Base-by-base conservation (phyloP, 1,140 invertebrate species). In the Acromyrmex heyeri region DNA sequence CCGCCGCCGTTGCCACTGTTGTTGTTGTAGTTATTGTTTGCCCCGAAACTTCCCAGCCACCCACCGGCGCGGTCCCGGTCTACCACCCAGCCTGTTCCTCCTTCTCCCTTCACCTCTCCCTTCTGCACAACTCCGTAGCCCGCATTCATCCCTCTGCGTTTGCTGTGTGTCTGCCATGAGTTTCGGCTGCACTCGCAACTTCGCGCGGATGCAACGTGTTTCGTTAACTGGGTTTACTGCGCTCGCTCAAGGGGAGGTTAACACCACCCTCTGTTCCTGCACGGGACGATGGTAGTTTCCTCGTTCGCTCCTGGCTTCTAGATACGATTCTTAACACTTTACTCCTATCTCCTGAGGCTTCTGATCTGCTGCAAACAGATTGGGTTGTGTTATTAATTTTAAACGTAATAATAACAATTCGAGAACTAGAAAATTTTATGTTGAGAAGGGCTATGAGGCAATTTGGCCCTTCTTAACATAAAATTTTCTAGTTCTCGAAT, bases 21-120 rank as follows among this genome's bases (percentile, higher is more conserved):
- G 72, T 87, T 87, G 89, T 86, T 86, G 86, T 86, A 86, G 87
- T 79, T 88, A 90, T 89, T 87, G 88, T 90, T 90, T 90, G 91
- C 87, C 64, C 64, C 57, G 65, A 91, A 92, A 92, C 76, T 92
- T 91, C 86, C 85, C 61, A 38, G 64, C 70, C 75, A 77, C 75
- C 85, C 65, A 69, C 76, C 24, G 48, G 24, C 83, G 59, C 38
- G 30, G 48, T 57, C 72, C 53, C 83, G 62, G 64, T 83, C 85
- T 53, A 21, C 65, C 34, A 70, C 65, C 59, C 86, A 50, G 53
- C 70, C 67, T 83, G 72, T 61, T 34, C 75, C 65, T 62, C 48
- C 61, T 12, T 16, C 76, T 18, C 50, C 48, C 18, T 30, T 30
- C 18, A 24, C 55, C 21, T 18, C 53, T n/a, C 8, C 50, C 69